Evolutionary conservation across 2,113 vertebrate genomes (phyloP), one percentile per base, ranked within the genome.

Genomic region (Callaeas wilsoni): DNA sequence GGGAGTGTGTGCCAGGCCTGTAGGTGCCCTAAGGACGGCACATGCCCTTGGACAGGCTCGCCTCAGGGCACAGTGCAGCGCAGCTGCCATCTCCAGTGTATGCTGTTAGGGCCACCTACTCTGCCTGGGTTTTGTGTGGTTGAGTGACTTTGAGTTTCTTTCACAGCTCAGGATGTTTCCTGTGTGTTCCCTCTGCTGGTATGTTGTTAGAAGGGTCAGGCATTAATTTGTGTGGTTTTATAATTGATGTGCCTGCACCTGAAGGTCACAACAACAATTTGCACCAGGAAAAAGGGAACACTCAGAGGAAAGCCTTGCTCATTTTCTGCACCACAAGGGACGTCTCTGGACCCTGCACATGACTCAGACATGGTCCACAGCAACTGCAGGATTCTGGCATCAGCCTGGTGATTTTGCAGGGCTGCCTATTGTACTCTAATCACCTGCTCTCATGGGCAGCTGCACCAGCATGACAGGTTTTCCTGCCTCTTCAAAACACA

Each of bases 401-500:
- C 88, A 63, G 57, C 59, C 41, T 26, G 26, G 52, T 75, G 44
- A 83, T 78, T 96, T 95, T 94, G 37, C 88, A 56, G 87, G 56
- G 65, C 79, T 90, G 84, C 70, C 85, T 63, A 71, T 86, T 92
- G 75, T 90, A 53, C 89, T 82, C 47, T 87, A 91, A 89, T 93
- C 84, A 94, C 68, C 85, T 74, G 56, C 56, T 82, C 63, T 86
- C 78, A 46, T 71, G 2, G 73, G 62, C 90, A 96, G 82, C 88
- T 93, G 90, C 90, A n/a, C 71, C 68, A 94, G 85, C 9, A 2
- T 93, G 86, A 92, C 53, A 8, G n/a, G 67, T 52, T 93, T 95
- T 95, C 91, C 94, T 96, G 81, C 68, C 63, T 82, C 95, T 87
- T 87, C 82, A 95, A 96, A 97, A 92, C 75, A 92, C 49, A 53